Evolutionary conservation across 2,113 vertebrate species (phyloP), one percentile per base, ranked within the genome.

Genomic region (Siphamia tubifer): DNA sequence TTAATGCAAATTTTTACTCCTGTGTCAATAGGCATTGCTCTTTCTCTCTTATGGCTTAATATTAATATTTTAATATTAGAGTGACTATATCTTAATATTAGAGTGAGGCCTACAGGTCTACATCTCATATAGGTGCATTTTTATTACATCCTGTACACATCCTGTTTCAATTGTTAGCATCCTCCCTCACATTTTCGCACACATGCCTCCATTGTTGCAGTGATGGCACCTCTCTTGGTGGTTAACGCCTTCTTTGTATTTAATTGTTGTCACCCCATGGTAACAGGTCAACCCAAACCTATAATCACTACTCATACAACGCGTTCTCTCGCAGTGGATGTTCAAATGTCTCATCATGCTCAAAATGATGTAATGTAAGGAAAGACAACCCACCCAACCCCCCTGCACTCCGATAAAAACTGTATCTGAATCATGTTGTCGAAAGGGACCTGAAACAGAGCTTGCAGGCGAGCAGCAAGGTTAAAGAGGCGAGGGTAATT

Each of bases 401-500:
- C 43, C 38, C 23, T n/a, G 23, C 13, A 4, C 47, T 71, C 31
- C 38, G 10, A 40, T 39, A 30, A 16, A 51, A 74, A 74, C 30
- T 12, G 8, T 1, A 23, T 53, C 39, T 25, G 52, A 51, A 51
- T 47, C 2, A 12, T 28, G 35, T 65, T 6, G 21, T 35, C 48
- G n/a, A n/a, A 54, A 16, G 58, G 55, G 76, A 79, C 84, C 67
- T 64, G 62, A 51, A 65, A 79, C 64, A 72, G 71, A 70, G 79
- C 83, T 71, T 2, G 67, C 70, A 71, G 74, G 79, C 81, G 38
- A 66, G 77, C 24, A 19, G 51, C 53, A 44, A 75, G 77, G 80
- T 85, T 89, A 86, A 90, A 87, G 70, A 89, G 83, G 84, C 82
- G 69, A 75, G 72, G 61, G 65, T 90, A 89, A 92, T 91, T 81